phyloP scores from a whole-genome alignment of 2,888 invertebrate genomes.

The Stenurella melanura region DNA sequence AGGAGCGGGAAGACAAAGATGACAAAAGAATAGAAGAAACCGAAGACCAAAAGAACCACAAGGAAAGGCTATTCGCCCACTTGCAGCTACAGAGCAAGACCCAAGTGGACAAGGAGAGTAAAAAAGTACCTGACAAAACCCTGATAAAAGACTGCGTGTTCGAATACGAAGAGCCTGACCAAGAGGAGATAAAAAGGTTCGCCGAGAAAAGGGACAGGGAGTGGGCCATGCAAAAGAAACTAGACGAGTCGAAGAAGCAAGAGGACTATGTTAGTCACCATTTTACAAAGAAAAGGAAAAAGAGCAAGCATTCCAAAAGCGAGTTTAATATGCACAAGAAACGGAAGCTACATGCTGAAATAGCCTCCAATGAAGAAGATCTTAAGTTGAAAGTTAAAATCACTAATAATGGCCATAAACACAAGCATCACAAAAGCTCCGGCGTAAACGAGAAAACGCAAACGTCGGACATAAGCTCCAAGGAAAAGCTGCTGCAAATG shows the following conservation, averaged over 20 bases:
- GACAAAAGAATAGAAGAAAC: constrained; percentile 52
- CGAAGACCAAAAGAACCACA: constrained; percentile 62
- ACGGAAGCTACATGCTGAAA: constrained; percentile 76
- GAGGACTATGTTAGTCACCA: constrained; percentile 62
- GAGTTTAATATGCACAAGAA: constrained; percentile 73
- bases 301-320: constrained; percentile 76
- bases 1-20: constrained; percentile 25
- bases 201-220: constrained; percentile 72
- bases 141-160: constrained; percentile 66
- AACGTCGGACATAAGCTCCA: constrained; percentile 63
- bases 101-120: constrained; percentile 61
- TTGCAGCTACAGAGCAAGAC: constrained; percentile 68
- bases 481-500: constrained; percentile 72
- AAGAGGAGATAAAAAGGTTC: constrained; percentile 71
- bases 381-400: constrained; percentile 77
- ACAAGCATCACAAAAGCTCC: constrained; percentile 69
- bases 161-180: constrained; percentile 71
- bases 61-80: constrained; percentile 68
- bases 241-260: constrained; percentile 63
- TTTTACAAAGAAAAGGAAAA: constrained; percentile 76
- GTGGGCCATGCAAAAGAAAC: constrained; percentile 71
- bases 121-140: constrained; percentile 61
- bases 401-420: constrained; percentile 72
- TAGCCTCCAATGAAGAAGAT: constrained; percentile 73
- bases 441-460: constrained; percentile 47